A percentile compares a stretch with the other conserved stretches of the same genome.
phyloP scores from a whole-genome alignment of 2,113 vertebrate genomes.

The Zosterops japonicus region DNA sequence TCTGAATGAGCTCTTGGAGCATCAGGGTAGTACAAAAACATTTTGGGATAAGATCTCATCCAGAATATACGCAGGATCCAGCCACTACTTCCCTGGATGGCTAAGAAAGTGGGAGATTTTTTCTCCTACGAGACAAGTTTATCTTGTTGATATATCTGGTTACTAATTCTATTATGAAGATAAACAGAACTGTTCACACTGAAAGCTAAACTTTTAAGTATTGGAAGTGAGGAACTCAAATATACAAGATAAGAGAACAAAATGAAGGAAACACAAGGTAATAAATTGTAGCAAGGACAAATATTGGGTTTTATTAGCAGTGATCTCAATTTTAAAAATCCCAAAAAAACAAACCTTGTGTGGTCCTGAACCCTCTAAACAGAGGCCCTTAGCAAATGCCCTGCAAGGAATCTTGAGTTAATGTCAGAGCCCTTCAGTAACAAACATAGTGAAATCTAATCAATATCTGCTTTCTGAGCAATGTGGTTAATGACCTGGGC shows the following conservation, averaged over 20 bases:
- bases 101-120: not conserved
- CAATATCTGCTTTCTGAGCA: not conserved
- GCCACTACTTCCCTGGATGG: not conserved
- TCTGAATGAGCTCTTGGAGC: conserved; percentile 23
- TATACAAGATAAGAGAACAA: not conserved
- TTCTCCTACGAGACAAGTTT: not conserved
- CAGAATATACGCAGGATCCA: not conserved
- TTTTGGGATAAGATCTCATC: not conserved
- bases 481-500: not conserved
- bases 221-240: not conserved
- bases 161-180: not conserved
- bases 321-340: not conserved
- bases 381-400: not conserved
- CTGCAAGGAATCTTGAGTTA: not conserved
- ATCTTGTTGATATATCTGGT: not conserved
- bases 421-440: not conserved
- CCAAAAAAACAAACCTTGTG: not conserved
- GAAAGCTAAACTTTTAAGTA: not conserved
- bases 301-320: not conserved
- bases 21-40: not conserved
- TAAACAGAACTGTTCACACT: not conserved
- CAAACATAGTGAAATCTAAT: not conserved
- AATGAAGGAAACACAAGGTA: not conserved
- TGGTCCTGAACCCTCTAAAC: not conserved
- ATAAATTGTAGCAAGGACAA: not conserved